Percentiles rank a stretch among this genome's conserved stretches.
These are phyloP conservation scores for Hassar affinis DNA, from an alignment of 2,113 vertebrate genomes.

Conservation along the genomic window DNA sequence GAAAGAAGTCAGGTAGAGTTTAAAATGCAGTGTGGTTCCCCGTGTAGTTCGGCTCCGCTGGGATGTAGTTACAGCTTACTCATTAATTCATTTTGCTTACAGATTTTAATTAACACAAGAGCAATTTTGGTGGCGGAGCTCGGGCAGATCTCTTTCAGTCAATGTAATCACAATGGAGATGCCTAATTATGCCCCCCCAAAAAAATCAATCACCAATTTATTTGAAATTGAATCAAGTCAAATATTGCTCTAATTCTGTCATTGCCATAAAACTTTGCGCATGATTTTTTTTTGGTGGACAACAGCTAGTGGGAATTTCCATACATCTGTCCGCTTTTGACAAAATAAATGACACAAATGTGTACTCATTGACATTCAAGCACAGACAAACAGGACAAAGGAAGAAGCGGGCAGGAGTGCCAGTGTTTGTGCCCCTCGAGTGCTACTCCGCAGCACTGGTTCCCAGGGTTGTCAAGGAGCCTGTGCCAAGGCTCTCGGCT, in stretches of 20 bases:
- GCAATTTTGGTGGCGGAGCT: background rate
- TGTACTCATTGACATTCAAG: conserved; percentile 57
- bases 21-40: conserved; percentile 28
- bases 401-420: conserved; percentile 51
- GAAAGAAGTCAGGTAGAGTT: conserved; percentile 24
- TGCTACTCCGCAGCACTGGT: conserved; percentile 58
- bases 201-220: conserved; percentile 25
- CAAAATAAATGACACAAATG: conserved; percentile 55
- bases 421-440: conserved; percentile 58
- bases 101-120: conserved; percentile 31
- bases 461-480: conserved; percentile 61
- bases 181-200: background rate
- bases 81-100: conserved; percentile 26
- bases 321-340: conserved; percentile 51
- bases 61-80: background rate
- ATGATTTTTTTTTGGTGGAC: conserved; percentile 13
- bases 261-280: background rate
- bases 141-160: background rate
- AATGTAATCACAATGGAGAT: conserved; percentile 13
- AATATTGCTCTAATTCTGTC: conserved; percentile 42
- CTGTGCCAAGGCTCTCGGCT: conserved; percentile 52
- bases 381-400: conserved; percentile 57
- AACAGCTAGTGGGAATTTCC: conserved; percentile 46
- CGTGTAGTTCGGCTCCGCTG: conserved; percentile 2
- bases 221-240: conserved; percentile 15